Percentiles rank a stretch among this genome's conserved stretches.
phyloP scores from a whole-genome alignment of 2,888 invertebrate species.

The Mesochorus sp. region DNA sequence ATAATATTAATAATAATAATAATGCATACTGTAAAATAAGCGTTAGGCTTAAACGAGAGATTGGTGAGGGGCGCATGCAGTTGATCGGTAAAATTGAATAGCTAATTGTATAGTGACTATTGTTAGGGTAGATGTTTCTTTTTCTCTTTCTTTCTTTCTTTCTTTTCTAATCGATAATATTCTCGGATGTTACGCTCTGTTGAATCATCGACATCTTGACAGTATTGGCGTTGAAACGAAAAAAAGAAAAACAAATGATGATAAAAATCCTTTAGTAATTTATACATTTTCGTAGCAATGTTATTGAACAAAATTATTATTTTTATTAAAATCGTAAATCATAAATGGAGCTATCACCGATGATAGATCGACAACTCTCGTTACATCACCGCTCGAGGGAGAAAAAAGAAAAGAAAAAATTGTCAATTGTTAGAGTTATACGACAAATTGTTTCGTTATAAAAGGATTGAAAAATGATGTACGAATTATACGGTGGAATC shows the following conservation, averaged over 20 bases:
- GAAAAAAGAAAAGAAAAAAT: conserved; percentile 12
- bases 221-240: conserved; percentile 68
- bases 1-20: too few relatives aligned
- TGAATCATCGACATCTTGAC: conserved; percentile 38
- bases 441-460: conserved; percentile 21
- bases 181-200: not conserved
- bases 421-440: conserved; percentile 28
- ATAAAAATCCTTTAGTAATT: conserved; percentile 68
- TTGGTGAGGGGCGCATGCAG: conserved; percentile 69
- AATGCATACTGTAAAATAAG: conserved; percentile 70
- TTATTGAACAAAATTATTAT: conserved; percentile 52
- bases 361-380: conserved; percentile 15
- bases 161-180: conserved; percentile 18
- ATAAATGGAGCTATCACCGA: not conserved
- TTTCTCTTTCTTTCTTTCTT: conserved; percentile 13
- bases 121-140: conserved; percentile 50
- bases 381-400: too few relatives aligned
- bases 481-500: not conserved
- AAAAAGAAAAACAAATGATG: conserved; percentile 61
- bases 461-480: conserved; percentile 54
- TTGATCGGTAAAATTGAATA: conserved; percentile 62
- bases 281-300: conserved; percentile 18
- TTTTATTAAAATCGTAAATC: conserved; percentile 18
- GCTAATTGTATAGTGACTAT: conserved; percentile 57
- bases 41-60: conserved; percentile 59